Evolutionary conservation across 2,888 invertebrate genomes (phyloP).

Genomic region (Drosophila engyochracea): DNA sequence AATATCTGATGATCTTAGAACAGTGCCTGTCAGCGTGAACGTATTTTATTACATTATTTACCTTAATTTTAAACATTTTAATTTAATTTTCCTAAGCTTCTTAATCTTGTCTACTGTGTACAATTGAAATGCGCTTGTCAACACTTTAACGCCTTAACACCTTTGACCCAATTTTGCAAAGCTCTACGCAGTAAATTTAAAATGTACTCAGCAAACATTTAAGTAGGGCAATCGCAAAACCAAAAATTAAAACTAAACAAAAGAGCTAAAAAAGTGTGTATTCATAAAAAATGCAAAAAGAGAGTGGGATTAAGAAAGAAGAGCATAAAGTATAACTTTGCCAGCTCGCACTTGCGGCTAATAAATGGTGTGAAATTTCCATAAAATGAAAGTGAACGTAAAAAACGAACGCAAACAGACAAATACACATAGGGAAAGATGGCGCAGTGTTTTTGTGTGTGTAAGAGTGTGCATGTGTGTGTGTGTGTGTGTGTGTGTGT

Average conservation of each 20-base stretch:
- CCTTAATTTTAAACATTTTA: background rate
- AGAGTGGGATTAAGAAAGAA: constrained; percentile 9
- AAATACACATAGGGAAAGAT: constrained; percentile 30
- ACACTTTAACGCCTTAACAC: background rate
- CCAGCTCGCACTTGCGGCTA: constrained; percentile 73
- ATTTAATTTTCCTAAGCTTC: background rate
- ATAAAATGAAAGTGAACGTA: constrained; percentile 78
- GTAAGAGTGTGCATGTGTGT: constrained; percentile 23
- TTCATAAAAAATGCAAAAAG: constrained; percentile 3
- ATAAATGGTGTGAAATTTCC: constrained; percentile 81
- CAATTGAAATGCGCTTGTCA: background rate
- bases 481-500: constrained; percentile 37
- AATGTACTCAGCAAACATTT: constrained; percentile 36
- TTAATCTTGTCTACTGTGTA: background rate
- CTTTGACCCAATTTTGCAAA: background rate
- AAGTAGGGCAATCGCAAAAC: constrained; percentile 22
- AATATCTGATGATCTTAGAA: background rate
- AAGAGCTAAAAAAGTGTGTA: background rate
- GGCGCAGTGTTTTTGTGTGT: constrained; percentile 25
- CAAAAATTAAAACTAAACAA: constrained; percentile 55
- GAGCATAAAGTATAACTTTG: constrained; percentile 52
- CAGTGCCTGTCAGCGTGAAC: fast-evolving
- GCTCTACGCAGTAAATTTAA: constrained; percentile 17
- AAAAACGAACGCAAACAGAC: constrained; percentile 49
- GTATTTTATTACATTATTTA: background rate